Evolutionary conservation across 1,140 invertebrate species (phyloP), one percentile per base, ranked within the genome.

Genomic region (Dendroctonus valens): DNA sequence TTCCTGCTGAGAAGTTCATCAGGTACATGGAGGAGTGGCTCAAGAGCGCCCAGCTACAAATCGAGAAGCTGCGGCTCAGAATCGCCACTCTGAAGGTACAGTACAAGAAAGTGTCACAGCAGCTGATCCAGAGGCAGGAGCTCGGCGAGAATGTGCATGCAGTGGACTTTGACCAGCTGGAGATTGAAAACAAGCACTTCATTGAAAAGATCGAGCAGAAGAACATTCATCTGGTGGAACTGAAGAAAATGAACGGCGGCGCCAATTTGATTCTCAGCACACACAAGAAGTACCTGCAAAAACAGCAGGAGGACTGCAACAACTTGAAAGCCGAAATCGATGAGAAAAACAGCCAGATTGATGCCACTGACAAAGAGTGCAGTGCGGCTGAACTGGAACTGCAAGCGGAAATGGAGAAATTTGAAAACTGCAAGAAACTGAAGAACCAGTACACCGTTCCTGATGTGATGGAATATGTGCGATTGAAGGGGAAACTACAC

Each of bases 381-480:
- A 65, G 69, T 7, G 53, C 62, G 15, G 67, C 65, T 12, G 69
- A 70, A 42, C 50, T 61, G 39, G 70, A 75, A 57, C 42, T 73
- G 6, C 61, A 70, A 2, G 57, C 62, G 46, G 68, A 59, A 9
- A 61, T 70, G 46, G 65, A 60, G 14, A 73, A 71, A 59, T 74
- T 71, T 40, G 59, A 74, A 58, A 44, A 68, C 59, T 69, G 49
- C 48, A 70, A 63, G 50, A 69, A 70, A 51, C 46, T 69, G 46
- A 70, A 65, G 48, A 51, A 57, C 5, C 52, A 49, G 14, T 72
- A 67, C 57, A 61, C 37, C 60, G 82, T 83, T 0, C 85, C 85
- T 0, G 79, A 82, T 65, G 72, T 85, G 7, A 75, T 83, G 73
- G 83, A 85, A 4, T 85, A 84, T 50, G 81, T 86, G 0, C 73